Percentiles rank a stretch among this genome's conserved stretches.
Evolutionary conservation across 2,113 vertebrate species (phyloP).

Genomic region (Clarias magur): DNA sequence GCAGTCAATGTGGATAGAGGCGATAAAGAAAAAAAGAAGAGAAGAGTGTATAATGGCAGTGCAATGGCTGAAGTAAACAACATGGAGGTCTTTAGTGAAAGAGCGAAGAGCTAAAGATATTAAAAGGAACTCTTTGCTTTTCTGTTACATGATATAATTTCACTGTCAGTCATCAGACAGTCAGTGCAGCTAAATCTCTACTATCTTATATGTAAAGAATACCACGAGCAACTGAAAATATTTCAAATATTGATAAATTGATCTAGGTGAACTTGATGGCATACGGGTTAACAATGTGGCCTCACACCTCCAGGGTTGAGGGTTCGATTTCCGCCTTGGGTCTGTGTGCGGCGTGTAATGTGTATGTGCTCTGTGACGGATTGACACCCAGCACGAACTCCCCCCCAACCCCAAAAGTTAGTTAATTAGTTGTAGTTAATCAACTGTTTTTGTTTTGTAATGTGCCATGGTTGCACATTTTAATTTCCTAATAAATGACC

Average conservation of each 20-base stretch:
- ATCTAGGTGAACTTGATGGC: not conserved
- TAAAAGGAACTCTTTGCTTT: not conserved
- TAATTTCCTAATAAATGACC: no score
- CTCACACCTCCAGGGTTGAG: no score
- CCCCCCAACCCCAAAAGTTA: no score
- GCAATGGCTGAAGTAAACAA: not conserved
- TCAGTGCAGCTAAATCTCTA: not conserved
- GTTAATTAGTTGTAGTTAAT: no score
- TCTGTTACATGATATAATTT: not conserved
- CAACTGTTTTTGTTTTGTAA: no score
- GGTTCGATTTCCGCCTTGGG: no score
- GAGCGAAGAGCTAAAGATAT: not conserved
- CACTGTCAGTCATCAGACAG: not conserved
- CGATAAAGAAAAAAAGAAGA: not conserved
- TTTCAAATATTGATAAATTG: not conserved
- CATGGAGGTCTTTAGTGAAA: not conserved
- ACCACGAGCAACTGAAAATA: not conserved
- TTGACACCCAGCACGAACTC: no score
- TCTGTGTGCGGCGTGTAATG: no score
- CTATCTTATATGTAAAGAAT: not conserved
- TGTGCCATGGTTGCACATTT: no score
- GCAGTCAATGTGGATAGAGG: slow-evolving; percentile 20
- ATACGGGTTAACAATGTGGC: no score
- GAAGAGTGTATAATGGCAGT: not conserved
- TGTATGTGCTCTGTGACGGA: no score